Conservation (phyloP, 2,888 invertebrate genomes). For the Priocnemis perturbator region DNA sequence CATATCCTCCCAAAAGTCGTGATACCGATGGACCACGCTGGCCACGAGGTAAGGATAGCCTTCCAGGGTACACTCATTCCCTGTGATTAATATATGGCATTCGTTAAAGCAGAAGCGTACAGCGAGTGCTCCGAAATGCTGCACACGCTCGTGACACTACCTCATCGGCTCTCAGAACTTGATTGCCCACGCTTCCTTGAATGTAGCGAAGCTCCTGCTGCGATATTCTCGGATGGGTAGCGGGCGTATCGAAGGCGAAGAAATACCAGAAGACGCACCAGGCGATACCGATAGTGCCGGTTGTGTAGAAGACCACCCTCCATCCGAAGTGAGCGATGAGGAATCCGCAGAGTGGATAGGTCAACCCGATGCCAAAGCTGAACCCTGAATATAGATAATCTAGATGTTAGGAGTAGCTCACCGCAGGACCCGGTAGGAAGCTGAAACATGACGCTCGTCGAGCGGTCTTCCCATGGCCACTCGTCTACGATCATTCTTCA, state of each 20-base stretch:
- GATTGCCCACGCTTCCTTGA: conserved; percentile 78
- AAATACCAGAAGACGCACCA: conserved; percentile 85
- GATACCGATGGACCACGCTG: conserved; percentile 84
- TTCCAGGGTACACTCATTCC: conserved; percentile 80
- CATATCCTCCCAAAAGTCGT: conserved; percentile 86
- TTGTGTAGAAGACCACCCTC: conserved; percentile 83
- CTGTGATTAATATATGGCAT: conserved; percentile 36
- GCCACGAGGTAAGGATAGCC: conserved; percentile 80
- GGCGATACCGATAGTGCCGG: conserved; percentile 79
- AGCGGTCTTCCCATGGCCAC: conserved; percentile 51
- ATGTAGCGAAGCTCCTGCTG: conserved; percentile 81
- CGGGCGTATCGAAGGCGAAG: conserved; percentile 82
- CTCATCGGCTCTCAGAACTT: conserved; percentile 76
- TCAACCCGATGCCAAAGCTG: conserved; percentile 84
- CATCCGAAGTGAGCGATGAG: conserved; percentile 83
- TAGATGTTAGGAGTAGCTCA: conserved; percentile 73
- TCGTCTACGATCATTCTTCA: conserved; percentile 54
- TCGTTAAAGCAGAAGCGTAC: no score
- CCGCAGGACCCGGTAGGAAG: conserved; percentile 69
- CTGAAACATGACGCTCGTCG: conserved; percentile 72
- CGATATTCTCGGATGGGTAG: conserved; percentile 82
- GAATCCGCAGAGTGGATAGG: conserved; percentile 83
- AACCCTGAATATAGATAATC: conserved; percentile 78
- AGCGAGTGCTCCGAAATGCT: background rate
- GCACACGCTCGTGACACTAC: conserved; percentile 45